Evolutionary conservation across 2,797 vertebrate genomes (phyloP).

Genomic region (Glossophaga mutica): DNA sequence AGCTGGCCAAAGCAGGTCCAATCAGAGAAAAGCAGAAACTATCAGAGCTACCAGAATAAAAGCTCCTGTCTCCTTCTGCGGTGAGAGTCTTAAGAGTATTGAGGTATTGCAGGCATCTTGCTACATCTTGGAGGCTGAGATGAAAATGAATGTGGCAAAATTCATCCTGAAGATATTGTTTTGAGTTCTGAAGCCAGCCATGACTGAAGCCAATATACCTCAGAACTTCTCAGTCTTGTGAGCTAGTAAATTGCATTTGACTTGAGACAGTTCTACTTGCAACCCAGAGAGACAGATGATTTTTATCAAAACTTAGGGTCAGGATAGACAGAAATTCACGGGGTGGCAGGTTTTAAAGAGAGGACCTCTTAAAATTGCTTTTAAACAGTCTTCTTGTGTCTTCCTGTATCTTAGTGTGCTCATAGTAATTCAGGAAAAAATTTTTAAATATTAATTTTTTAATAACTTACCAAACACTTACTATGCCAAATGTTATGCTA

Average conservation of each 20-base stretch:
- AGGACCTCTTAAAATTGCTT: not conserved
- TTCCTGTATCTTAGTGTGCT: not conserved
- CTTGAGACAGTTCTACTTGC: not conserved
- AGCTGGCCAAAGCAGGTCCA: not conserved
- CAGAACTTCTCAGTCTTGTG: not conserved
- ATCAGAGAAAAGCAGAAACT: not conserved
- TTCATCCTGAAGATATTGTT: not conserved
- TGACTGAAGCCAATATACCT: not conserved
- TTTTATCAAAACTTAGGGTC: not conserved
- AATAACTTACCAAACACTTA: not conserved
- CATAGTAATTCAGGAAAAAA: not conserved
- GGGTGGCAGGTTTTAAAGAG: not conserved
- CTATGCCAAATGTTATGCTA: not conserved
- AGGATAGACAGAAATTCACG: not conserved
- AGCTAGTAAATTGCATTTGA: not conserved
- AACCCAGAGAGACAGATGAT: not conserved
- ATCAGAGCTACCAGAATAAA: not conserved
- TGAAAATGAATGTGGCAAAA: not conserved
- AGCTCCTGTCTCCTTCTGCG: not conserved
- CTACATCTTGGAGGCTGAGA: not conserved
- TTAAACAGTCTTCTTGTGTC: not conserved
- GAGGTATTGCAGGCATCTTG: not conserved
- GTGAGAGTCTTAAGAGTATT: not conserved
- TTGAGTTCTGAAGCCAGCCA: not conserved
- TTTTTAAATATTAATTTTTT: not conserved